Conservation (phyloP, 2,113 vertebrate species). For the Phycodurus eques region DNA sequence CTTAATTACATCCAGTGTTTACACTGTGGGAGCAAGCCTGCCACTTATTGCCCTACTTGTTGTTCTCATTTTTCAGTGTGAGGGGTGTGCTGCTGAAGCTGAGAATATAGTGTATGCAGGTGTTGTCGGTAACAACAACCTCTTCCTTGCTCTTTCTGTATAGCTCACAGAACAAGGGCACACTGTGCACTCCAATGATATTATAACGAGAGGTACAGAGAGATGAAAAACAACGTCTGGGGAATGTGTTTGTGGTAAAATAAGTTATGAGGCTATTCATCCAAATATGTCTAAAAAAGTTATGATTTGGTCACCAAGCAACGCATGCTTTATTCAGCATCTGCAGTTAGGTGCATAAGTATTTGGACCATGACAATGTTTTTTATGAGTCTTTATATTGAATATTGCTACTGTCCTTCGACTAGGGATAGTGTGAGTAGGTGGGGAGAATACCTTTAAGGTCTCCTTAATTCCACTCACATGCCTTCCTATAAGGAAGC, state of each 20-base stretch:
- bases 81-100: constrained; percentile 6
- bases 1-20: constrained; percentile 63
- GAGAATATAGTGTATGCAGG: constrained; percentile 25
- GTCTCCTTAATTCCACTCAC: too few species aligned
- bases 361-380: too few species aligned
- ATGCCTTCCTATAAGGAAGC: too few species aligned
- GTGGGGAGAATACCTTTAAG: too few species aligned
- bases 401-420: too few species aligned
- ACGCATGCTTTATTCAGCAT: too few species aligned
- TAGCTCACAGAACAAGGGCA: constrained; percentile 37
- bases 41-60: constrained; percentile 59
- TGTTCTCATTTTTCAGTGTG: constrained; percentile 38
- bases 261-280: neutral
- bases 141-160: constrained; percentile 20
- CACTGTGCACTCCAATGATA: constrained; percentile 12
- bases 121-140: constrained; percentile 4
- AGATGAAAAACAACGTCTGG: neutral
- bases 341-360: too few species aligned
- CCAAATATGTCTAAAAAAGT: neutral
- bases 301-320: neutral
- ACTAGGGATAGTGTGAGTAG: too few species aligned
- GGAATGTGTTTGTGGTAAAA: neutral
- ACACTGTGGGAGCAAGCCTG: constrained; percentile 40
- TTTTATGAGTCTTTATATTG: too few species aligned
- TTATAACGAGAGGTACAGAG: constrained; percentile 27